phyloP scores from a whole-genome alignment of 2,113 vertebrate genomes.

The Sphaerodactylus townsendi region DNA sequence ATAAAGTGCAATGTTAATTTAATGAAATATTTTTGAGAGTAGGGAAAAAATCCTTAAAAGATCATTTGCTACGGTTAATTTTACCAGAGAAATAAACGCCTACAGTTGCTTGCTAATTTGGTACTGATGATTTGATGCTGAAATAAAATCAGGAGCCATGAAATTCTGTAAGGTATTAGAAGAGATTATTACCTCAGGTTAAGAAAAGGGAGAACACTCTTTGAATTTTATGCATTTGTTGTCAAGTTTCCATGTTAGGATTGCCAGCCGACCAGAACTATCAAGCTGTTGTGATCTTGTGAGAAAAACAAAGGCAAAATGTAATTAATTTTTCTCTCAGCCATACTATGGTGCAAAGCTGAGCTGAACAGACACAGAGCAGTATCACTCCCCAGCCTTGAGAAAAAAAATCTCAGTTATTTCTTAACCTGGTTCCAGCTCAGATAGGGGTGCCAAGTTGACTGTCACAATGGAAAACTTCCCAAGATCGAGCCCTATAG shows the following conservation, averaged over 20 bases:
- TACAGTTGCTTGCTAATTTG: not conserved
- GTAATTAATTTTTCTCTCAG: not conserved
- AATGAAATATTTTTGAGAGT: not conserved
- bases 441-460: too few relatives aligned
- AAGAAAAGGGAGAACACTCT: not conserved
- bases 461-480: too few relatives aligned
- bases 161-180: not conserved
- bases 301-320: not conserved
- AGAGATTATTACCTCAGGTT: not conserved
- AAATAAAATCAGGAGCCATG: conserved; percentile 18
- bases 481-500: too few relatives aligned
- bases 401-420: too few relatives aligned
- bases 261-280: not conserved
- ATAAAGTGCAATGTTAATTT: not conserved
- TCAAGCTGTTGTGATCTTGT: not conserved
- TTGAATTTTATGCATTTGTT: not conserved
- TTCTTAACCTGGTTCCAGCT: too few relatives aligned
- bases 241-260: not conserved
- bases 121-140: not conserved
- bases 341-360: not conserved
- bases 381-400: too few relatives aligned
- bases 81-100: not conserved
- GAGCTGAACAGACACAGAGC: not conserved
- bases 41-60: not conserved
- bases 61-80: accelerated